Base-by-base conservation (phyloP, 2,113 vertebrate species). In the Indri indri region DNA sequence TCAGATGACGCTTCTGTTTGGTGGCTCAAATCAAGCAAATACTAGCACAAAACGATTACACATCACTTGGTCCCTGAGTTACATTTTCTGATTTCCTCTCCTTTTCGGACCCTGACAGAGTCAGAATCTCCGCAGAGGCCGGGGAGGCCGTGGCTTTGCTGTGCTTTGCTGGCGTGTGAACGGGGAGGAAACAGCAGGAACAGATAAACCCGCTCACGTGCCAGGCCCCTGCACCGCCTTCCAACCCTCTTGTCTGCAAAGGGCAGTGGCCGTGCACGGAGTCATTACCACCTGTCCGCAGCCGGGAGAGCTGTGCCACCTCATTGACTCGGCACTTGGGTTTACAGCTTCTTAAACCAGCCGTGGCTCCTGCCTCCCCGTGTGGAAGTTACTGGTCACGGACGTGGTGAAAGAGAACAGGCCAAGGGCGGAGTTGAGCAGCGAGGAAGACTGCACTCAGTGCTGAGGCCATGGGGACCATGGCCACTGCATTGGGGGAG, bases 381-480 rank as follows among this genome's bases (percentile, higher is more conserved):
- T 3, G 20, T 32, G n/a, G 45, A 23, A 22, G 57, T 20, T 8
- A 30, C 1, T 40, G 22, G 30, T 1, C n/a, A 10, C 1, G 7
- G 73, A 18, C 18, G 22, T 10, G 34, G 30, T 12, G 59, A 34
- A 20, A 70, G n/a, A 20, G 73, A 81, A 71, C 18, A 11, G 25
- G 0, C 20, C 10, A 27, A 32, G 42, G 32, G n/a, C 5, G 25
- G 57, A 85, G 23, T 8, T 22, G 14, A 27, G 5, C 14, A 1
- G 34, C 16, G 8, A 17, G 22, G 70, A 50, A 20, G 17, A 30
- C 4, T 0, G 2, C 0, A 22, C 12, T 27, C 32, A 37, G 12
- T 2, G 0, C 7, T 17, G 8, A 10, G 13, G n/a, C 18, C 3
- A 1, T 1, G 0, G 13, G 17, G 37, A 17, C 61, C 59, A 34